Evolutionary conservation across 2,113 vertebrate genomes (phyloP), one percentile per base, ranked within the genome.

Genomic region (Pedionomus torquatus): DNA sequence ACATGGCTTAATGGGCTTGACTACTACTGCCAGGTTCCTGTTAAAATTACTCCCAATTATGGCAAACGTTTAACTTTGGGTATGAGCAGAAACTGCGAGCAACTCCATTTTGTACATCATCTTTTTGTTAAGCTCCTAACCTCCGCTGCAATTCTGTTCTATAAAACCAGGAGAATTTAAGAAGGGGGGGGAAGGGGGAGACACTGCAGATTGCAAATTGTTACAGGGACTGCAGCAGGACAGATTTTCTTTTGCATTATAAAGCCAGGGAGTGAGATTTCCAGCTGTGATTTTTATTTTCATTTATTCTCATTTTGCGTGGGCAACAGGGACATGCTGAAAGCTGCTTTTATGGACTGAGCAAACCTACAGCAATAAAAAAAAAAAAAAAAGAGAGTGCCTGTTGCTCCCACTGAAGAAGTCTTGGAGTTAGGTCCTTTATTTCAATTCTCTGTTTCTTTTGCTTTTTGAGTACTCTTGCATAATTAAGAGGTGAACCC

Each of bases 401-500:
- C 83, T 75, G n/a, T 89, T 89, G 92, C 58, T 94, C 57, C 65
- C 70, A 19, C 44, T 21, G 54, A 31, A 41, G 65, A 69, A 39
- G 35, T 7, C 21, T 28, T 26, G 76, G 33, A 74, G 37, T 19
- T 46, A 31, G 30, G 35, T 52, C 60, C 65, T 51, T 89, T 13
- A 3, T 88, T 79, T 44, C 75, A 74, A 39, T 61, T 89, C 68
- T 70, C 8, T 1, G 0, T 43, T 83, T 63, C 83, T 58, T 26
- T 83, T 74, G 55, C 54, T 28, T 69, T 54, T n/a, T 1, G 61
- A 77, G 63, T 65, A 20, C n/a, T 79, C 65, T 24, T 80, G 60
- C 51, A 65, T 87, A 94, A 87, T 78, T 49, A 77, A 91, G 95
- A 96, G 78, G 72, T 79, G 65, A 93, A 71, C 31, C 90, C 93